These are phyloP conservation scores for Nasonia oneida DNA, from an alignment of 2,888 invertebrate genomes.

Conservation along the genomic window DNA sequence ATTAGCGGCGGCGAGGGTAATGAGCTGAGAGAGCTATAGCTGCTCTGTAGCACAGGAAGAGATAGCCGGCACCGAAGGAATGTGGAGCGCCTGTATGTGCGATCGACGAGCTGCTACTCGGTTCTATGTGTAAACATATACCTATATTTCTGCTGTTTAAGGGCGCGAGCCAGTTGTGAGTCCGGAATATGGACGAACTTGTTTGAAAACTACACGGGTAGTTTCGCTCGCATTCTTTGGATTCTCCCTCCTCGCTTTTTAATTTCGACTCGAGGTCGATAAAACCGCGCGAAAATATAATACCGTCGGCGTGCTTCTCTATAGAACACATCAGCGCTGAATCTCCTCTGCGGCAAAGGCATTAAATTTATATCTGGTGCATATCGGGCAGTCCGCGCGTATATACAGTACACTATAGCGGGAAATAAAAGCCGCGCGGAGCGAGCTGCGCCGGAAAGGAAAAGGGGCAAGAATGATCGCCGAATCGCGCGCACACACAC, in stretches of 20 bases:
- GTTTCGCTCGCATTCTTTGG: not conserved
- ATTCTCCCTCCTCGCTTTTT: too few species aligned
- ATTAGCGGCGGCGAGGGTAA: constrained; percentile 49
- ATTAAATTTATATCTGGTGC: constrained; percentile 72
- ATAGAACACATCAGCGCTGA: too few species aligned
- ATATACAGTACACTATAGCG: constrained; percentile 1
- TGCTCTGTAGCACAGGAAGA: not conserved
- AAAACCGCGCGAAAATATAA: too few species aligned
- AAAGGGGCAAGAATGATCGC: constrained; percentile 27
- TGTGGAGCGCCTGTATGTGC: constrained; percentile 19
- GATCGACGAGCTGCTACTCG: not conserved
- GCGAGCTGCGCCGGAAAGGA: not conserved
- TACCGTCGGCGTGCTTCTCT: too few species aligned
- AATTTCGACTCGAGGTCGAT: too few species aligned
- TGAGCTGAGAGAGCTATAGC: constrained; percentile 24
- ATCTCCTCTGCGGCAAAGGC: constrained; percentile 8
- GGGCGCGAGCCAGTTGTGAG: not conserved
- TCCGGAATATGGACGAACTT: not conserved
- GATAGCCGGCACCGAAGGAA: constrained; percentile 37
- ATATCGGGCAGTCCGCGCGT: constrained; percentile 64
- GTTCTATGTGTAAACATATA: too few species aligned
- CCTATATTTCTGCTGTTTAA: not conserved
- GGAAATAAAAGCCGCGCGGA: not conserved
- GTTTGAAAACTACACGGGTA: not conserved
- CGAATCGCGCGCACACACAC: constrained; percentile 18